A percentile compares a stretch with the other conserved stretches of the same genome.
phyloP scores from a whole-genome alignment of 1,140 invertebrate species.

The Patella vulgata region DNA sequence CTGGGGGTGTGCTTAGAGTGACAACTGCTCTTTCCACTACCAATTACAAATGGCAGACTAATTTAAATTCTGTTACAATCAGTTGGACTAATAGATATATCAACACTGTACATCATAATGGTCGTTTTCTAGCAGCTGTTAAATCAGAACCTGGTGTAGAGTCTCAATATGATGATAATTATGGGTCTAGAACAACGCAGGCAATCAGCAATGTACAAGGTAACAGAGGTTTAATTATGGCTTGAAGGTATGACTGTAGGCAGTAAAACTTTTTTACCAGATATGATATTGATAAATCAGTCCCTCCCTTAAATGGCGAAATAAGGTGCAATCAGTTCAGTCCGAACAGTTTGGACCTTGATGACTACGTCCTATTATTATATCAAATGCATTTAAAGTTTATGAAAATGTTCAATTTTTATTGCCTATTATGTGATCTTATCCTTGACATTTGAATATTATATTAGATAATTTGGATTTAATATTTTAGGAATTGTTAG shows the following conservation, averaged over 20 bases:
- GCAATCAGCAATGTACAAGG: conserved; percentile 26
- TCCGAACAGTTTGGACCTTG: too few species aligned
- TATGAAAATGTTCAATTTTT: too few species aligned
- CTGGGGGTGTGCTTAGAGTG: conserved; percentile 6
- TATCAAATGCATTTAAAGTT: too few species aligned
- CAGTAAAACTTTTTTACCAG: too few species aligned
- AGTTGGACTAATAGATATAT: conserved; percentile 27
- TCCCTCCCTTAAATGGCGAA: too few species aligned
- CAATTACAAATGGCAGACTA: conserved; percentile 20
- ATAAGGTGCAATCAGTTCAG: too few species aligned
- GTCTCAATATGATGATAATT: conserved; percentile 32
- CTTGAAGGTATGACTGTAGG: too few species aligned
- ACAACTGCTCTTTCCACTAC: conserved; percentile 24
- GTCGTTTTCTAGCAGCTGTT: conserved; percentile 28
- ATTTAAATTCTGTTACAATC: conserved; percentile 11
- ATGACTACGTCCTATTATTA: too few species aligned
- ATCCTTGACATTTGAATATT: neutral
- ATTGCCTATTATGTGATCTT: too few species aligned
- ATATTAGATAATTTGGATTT: neutral
- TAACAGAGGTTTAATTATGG: too few species aligned
- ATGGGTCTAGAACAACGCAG: conserved; percentile 20
- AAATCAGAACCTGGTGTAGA: conserved; percentile 7
- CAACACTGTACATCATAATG: conserved; percentile 23
- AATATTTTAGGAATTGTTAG: conserved; percentile 7
- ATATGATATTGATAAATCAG: too few species aligned